A percentile compares a stretch with the other conserved stretches of the same genome.
Conservation (phyloP, 2,113 vertebrate genomes). For the Dicentrarchus labrax region DNA sequence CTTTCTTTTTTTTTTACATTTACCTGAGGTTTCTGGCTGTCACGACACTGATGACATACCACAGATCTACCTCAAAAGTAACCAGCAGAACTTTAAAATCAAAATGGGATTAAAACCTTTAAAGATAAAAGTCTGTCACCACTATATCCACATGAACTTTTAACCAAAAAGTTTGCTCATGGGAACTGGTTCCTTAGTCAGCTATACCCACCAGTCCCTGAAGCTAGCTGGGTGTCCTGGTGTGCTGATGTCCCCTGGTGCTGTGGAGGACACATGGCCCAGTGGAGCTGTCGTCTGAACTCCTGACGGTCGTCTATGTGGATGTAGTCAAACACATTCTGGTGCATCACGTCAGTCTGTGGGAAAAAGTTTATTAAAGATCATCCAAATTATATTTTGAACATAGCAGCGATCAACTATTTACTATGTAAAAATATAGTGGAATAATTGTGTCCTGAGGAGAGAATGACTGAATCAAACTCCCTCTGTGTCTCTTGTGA, state of each 20-base stretch:
- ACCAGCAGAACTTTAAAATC: background rate
- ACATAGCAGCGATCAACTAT: too few relatives aligned
- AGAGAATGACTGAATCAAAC: too few relatives aligned
- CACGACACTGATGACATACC: background rate
- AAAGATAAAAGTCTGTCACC: background rate
- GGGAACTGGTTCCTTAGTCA: background rate
- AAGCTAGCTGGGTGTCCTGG: constrained; percentile 80
- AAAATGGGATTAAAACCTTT: background rate
- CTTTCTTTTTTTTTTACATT: background rate
- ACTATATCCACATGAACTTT: background rate
- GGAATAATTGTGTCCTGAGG: too few relatives aligned
- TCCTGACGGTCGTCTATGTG: constrained; percentile 97
- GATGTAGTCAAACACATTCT: constrained; percentile 97
- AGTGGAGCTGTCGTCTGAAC: constrained; percentile 95
- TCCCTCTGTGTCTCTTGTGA: too few relatives aligned
- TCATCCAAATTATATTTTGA: too few relatives aligned
- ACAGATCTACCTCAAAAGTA: background rate
- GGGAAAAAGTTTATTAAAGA: background rate
- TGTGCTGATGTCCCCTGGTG: constrained; percentile 71
- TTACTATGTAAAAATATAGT: too few relatives aligned
- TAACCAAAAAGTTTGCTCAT: background rate
- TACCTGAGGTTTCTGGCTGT: background rate
- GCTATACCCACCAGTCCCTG: constrained; percentile 86
- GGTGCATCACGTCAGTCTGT: constrained; percentile 98
- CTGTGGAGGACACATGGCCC: constrained; percentile 96